Evolutionary conservation across 2,797 vertebrate species (phyloP), one percentile per base, ranked within the genome.

Genomic region (Aplochiton taeniatus): DNA sequence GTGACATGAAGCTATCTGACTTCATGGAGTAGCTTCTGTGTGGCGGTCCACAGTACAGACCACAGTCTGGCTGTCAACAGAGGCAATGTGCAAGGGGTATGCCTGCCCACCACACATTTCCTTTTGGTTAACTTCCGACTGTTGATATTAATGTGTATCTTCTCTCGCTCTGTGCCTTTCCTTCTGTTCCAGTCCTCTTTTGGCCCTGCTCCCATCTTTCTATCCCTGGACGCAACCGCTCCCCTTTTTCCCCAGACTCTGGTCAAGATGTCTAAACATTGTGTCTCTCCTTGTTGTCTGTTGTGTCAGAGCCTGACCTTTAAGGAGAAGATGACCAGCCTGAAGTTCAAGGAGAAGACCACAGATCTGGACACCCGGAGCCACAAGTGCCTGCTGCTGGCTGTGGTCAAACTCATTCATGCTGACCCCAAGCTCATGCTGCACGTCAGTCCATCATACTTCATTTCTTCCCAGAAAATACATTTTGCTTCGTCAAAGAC

Each of bases 281-380:
- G 43, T 44, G 11, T 65, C 43, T 47, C 58, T 51, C 47, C 9
- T 31, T 18, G 20, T 45, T 55, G 63, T 17, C 43, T 16, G 8
- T 65, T 44, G 8, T 44, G 47, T 41, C 59, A 43, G 61, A 95
- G 91, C 85, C 85, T 95, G 83, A 93, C 92, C 11, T 94, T 95
- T 82, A 93, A 92, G 87, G 93, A 95, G 85, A 94, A 95, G 88
- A 94, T 96, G 91, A 94, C 94, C 8, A 95, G 93, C 88, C 90
- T 95, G 86, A 94, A 93, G 80, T 95, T 95, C 85, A 95, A 96
- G 87, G 93, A 94, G 80, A 95, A 91, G 68, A 92, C 92, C 61
- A 92, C 93, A 55, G 93, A 95, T 54, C 62, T 94, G 72, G 94
- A 96, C 86, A 94, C 93, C 0, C 92, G 91, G 82, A 94, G 91